phyloP scores from a whole-genome alignment of 2,113 vertebrate species.

The Melanocharis versteri region DNA sequence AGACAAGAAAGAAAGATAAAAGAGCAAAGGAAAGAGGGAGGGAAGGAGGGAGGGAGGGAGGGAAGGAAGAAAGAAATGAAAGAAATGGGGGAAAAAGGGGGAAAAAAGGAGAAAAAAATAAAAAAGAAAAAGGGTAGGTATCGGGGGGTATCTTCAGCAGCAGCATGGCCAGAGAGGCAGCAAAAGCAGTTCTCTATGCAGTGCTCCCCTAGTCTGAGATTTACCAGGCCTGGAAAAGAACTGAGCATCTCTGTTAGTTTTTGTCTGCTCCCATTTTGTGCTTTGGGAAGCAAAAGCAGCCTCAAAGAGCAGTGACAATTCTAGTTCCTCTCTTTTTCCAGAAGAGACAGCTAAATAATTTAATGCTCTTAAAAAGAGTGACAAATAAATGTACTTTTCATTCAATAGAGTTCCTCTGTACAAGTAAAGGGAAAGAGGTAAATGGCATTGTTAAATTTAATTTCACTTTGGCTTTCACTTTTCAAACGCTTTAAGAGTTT shows the following conservation, averaged over 20 bases:
- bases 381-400: background rate
- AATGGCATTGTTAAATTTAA: background rate
- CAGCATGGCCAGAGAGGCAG: background rate
- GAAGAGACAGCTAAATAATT: background rate
- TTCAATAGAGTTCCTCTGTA: background rate
- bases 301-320: background rate
- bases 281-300: background rate
- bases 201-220: background rate
- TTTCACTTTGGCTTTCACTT: background rate
- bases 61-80: too few relatives aligned
- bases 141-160: background rate
- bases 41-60: rapidly evolving
- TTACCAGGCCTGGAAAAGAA: background rate
- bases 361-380: background rate
- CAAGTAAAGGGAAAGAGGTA: background rate
- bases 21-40: background rate
- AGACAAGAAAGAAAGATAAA: too few relatives aligned
- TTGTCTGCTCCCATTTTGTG: background rate
- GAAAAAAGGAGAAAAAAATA: background rate
- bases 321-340: background rate
- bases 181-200: rapidly evolving
- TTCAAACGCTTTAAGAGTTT: background rate
- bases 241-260: background rate
- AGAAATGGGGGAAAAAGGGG: rapidly evolving
- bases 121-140: background rate